Evolutionary conservation across 2,888 invertebrate species (phyloP), one percentile per base, ranked within the genome.

Genomic region (Sinelater perroti): DNA sequence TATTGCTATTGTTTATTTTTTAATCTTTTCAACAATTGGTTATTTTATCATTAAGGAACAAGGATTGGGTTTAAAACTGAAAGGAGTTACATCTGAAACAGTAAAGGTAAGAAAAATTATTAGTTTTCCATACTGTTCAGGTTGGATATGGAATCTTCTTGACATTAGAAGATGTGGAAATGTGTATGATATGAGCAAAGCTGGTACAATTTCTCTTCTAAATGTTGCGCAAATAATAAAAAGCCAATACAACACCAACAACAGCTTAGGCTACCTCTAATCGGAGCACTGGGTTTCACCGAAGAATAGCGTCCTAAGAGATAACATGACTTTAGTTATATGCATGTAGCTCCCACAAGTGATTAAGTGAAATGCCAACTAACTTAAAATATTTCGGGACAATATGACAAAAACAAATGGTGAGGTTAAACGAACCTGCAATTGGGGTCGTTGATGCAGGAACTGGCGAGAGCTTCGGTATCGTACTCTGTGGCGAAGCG

Each of bases 11-110:
- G 11, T 30, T 30, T 30, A 30, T 30, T 30, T 30, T 30, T 30
- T n/a, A n/a, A n/a, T n/a, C n/a, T n/a, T 30, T 30, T 8, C n/a
- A 2, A 13, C 24, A 24, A 40, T 7, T 11, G 21, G 17, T 80
- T 78, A 80, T 75, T 81, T 78, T 72, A 79, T 72, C 70, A 80
- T 78, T 71, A 83, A 77, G 80, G 83, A 83, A 75, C 84, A 84
- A 56, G 84, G 85, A 76, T 82, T 78, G 67, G 83, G 84, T 78
- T 82, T 82, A 68, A 82, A 78, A 79, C 84, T 84, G 80, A 83
- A 84, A 76, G 82, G 80, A 75, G 79, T 79, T 76, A 77, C 77
- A 78, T 83, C 83, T 84, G 85, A 80, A 84, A 83, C 78, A 75
- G 66, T 65, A 66, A 68, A 66, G 62, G 60, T 72, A 67, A 69